Evolutionary conservation across 1,140 invertebrate species (phyloP), one percentile per base, ranked within the genome.

Genomic region (Thalassaphorura encarpata): DNA sequence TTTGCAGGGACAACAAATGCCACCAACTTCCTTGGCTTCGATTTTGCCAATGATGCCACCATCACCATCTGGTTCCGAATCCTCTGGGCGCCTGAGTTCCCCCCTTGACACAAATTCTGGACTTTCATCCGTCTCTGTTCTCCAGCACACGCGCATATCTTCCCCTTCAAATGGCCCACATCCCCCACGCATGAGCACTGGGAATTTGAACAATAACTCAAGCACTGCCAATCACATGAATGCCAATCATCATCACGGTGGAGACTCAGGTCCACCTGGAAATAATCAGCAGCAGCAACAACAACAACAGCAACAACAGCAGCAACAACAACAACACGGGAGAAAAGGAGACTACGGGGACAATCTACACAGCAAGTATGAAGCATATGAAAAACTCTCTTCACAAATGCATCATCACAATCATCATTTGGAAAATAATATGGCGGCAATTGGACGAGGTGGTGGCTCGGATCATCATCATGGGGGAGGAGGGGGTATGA

Each of bases 11-110:
- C 56, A 51, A 26, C 43, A 36, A 31, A n/a, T 28, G 29, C 33
- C 43, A 46, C 36, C 55, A 39, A n/a, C 48, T n/a, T 56, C 56
- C 23, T 28, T 62, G 39, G 54, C 55, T 40, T 58, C 58, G 28
- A 36, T 63, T n/a, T 52, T 65, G 15, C 63, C 63, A 42, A 65
- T 65, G n/a, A n/a, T n/a, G 63, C 60, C 63, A 46, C 49, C 60
- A 19, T 65, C 63, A 27, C 63, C 63, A 16, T 65, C 63, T 3
- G 63, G 63, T 13, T 65, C 63, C 8, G 63, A 65, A 33, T 62
- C 60, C 28, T 65, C 63, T 4, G 63, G 63, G n/a, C 56, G 63
- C 43, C 56, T 65, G 21, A 65, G 63, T 31, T 65, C 63, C 8
- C 63, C 63, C 18, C 40, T 65, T 29, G 63, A 65, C 18, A 61